Evolutionary conservation across 2,888 invertebrate genomes (phyloP).

Genomic region (Agonopterix alstromeriana): DNA sequence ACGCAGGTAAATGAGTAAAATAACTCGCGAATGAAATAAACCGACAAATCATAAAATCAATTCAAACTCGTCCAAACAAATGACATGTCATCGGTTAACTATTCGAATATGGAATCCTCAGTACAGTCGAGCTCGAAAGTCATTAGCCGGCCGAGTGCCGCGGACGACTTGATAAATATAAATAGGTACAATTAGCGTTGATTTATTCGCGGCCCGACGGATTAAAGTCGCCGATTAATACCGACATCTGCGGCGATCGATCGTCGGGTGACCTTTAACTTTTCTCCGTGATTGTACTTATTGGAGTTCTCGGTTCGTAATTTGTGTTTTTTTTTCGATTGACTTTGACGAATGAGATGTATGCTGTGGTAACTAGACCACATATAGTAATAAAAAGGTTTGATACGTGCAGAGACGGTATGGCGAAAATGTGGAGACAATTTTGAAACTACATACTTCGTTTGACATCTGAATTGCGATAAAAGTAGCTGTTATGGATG

Average conservation of each 20-base stretch:
- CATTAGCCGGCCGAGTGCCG: constrained; percentile 36
- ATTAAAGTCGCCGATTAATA: constrained; percentile 67
- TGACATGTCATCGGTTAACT: constrained; percentile 1
- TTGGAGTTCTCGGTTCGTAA: constrained; percentile 14
- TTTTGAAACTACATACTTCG: too few relatives aligned
- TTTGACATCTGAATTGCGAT: too few relatives aligned
- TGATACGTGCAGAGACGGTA: too few relatives aligned
- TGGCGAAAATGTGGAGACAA: too few relatives aligned
- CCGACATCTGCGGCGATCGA: constrained; percentile 67
- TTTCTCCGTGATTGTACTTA: constrained; percentile 61
- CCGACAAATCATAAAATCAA: background rate
- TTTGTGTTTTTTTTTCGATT: constrained; percentile 3
- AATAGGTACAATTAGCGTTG: constrained; percentile 64
- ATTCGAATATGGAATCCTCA: constrained; percentile 13
- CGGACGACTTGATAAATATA: constrained; percentile 56
- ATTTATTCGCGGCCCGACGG: constrained; percentile 60
- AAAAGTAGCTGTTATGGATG: too few relatives aligned
- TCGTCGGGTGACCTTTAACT: constrained; percentile 62
- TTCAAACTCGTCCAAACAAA: constrained; percentile 2
- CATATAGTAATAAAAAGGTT: too few relatives aligned
- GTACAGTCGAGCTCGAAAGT: constrained; percentile 7
- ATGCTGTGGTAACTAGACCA: too few relatives aligned
- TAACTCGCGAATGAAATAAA: too few relatives aligned
- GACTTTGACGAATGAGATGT: too few relatives aligned
- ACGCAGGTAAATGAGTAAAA: too few relatives aligned